Conservation (phyloP, 2,888 invertebrate genomes). For the Balanococcus diminutus region DNA sequence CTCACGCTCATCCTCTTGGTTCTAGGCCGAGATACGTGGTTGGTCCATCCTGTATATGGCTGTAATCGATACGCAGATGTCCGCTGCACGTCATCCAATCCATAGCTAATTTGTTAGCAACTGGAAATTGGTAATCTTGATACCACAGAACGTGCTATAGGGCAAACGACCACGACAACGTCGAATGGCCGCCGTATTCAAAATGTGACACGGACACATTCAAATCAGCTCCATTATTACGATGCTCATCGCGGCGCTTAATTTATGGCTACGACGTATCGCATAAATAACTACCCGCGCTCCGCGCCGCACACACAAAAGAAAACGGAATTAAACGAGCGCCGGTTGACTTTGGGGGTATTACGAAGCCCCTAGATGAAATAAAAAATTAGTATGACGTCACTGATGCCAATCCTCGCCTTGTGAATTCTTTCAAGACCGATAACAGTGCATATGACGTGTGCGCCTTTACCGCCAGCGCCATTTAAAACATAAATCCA, state of each 20-base stretch:
- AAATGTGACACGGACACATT: neutral
- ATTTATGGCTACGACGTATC: conserved; percentile 48
- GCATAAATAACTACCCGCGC: conserved; percentile 32
- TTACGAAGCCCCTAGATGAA: conserved; percentile 23
- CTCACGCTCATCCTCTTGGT: no score
- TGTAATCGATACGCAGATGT: neutral
- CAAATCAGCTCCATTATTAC: conserved; percentile 32
- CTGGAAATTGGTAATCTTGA: neutral
- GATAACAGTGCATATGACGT: conserved; percentile 8
- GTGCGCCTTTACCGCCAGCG: neutral
- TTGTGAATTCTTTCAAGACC: neutral
- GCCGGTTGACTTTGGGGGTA: conserved; percentile 35
- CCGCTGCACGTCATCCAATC: neutral
- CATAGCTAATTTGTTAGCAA: neutral
- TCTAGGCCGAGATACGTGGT: no score
- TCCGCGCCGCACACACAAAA: conserved; percentile 2
- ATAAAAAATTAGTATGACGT: conserved; percentile 42
- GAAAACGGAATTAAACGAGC: conserved; percentile 49
- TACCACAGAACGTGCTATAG: neutral
- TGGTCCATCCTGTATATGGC: no score
- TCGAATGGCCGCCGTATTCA: neutral
- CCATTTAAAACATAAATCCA: conserved; percentile 1
- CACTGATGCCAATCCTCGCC: neutral
- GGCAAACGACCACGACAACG: neutral
- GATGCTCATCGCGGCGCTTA: conserved; percentile 18